phyloP scores from a whole-genome alignment of 2,113 vertebrate species.

The Baryphthengus martii region DNA sequence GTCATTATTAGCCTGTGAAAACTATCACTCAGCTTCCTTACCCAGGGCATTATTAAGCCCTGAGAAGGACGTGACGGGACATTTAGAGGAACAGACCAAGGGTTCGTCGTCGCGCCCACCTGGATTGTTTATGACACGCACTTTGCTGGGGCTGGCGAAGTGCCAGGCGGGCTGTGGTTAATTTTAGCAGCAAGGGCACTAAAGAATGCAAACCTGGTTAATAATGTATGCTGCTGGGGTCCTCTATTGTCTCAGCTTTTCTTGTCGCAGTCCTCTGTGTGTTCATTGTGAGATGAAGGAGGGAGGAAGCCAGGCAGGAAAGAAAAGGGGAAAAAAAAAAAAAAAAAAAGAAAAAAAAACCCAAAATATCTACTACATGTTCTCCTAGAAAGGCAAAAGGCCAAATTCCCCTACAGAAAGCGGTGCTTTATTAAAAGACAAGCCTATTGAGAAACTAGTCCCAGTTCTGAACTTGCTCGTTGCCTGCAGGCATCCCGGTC shows the following conservation, averaged over 20 bases:
- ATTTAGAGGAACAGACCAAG: not conserved
- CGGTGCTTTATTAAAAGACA: not conserved
- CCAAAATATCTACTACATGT: not conserved
- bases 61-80: not conserved
- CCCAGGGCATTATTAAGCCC: not conserved
- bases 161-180: not conserved
- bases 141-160: not conserved
- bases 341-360: not conserved
- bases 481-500: not conserved
- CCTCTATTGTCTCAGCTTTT: not conserved
- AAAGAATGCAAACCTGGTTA: not conserved
- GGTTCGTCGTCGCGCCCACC: not conserved
- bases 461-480: not conserved
- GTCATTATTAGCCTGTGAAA: not conserved
- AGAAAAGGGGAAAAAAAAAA: no score
- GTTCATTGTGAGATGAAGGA: not conserved
- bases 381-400: not conserved
- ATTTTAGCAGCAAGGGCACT: conserved; percentile 31
- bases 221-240: not conserved
- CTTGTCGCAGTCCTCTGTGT: not conserved
- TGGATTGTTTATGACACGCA: not conserved
- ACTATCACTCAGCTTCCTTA: conserved; percentile 1
- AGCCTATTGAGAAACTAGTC: not conserved
- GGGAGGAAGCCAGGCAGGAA: not conserved
- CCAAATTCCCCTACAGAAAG: not conserved